phyloP scores from a whole-genome alignment of 2,797 vertebrate species.

The Pterois miles region DNA sequence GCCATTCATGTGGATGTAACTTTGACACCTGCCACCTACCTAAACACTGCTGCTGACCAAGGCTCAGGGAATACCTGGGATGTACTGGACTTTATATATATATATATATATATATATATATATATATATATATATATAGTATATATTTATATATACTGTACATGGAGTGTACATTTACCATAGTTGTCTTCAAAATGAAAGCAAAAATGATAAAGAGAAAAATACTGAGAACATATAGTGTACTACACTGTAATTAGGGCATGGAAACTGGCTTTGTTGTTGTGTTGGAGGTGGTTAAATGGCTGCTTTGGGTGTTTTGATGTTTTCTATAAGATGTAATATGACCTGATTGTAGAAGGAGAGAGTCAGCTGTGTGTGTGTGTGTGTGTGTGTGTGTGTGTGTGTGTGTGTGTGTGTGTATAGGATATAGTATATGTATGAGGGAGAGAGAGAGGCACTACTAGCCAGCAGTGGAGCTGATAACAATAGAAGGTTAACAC shows the following conservation, averaged over 20 bases:
- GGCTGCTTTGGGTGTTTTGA: background rate
- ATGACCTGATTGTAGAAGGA: background rate
- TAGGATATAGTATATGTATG: no score
- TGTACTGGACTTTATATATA: no score
- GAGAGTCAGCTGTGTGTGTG: background rate
- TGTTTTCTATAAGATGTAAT: background rate
- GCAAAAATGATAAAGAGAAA: background rate
- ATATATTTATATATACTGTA: no score
- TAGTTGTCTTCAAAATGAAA: no score
- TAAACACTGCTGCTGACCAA: no score
- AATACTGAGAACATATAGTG: background rate
- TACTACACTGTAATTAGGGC: background rate
- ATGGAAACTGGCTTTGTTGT: background rate
- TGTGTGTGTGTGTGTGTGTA: no score
- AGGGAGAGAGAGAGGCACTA: background rate
- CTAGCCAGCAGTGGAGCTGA: background rate
- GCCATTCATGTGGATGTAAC: no score
- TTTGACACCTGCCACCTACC: no score
- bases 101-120: no score
- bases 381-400: background rate
- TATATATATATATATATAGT: no score
- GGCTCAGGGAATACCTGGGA: no score
- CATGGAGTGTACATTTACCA: no score
- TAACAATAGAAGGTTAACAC: constrained; percentile 4
- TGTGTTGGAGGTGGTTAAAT: background rate